These are phyloP conservation scores for Mola mola DNA, from an alignment of 2,113 vertebrate species.

Conservation along the genomic window DNA sequence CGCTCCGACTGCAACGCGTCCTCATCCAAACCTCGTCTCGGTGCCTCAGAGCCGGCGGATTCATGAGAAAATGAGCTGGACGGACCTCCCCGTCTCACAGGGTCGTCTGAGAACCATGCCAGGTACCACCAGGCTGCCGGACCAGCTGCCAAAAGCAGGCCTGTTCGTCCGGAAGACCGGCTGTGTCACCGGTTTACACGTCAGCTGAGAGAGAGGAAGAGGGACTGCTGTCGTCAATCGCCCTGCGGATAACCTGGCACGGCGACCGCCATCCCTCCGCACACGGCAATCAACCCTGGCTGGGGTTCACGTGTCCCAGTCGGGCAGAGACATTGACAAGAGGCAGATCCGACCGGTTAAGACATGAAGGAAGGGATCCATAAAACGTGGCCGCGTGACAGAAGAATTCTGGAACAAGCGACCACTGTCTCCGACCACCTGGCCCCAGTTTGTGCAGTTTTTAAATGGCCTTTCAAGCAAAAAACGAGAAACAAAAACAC, in stretches of 20 bases:
- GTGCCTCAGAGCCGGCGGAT: neutral
- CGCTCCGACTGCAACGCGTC: neutral
- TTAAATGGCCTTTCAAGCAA: too few relatives aligned
- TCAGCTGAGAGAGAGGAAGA: constrained; percentile 17
- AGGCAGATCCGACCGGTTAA: constrained; percentile 6
- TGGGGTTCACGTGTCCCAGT: constrained; percentile 12
- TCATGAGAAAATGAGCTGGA: constrained; percentile 15
- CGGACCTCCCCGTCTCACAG: constrained; percentile 22
- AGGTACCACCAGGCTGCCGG: constrained; percentile 45
- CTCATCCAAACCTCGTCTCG: neutral
- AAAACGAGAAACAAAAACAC: too few relatives aligned
- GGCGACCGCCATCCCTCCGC: neutral
- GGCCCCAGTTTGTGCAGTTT: too few relatives aligned
- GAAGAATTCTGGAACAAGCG: too few relatives aligned
- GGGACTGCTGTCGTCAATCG: constrained; percentile 20
- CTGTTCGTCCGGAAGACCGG: constrained; percentile 5
- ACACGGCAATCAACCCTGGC: constrained; percentile 37
- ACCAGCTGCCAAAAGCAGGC: constrained; percentile 40
- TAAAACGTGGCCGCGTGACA: too few relatives aligned
- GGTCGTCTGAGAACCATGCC: constrained; percentile 4
- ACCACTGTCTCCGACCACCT: too few relatives aligned
- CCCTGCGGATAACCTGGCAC: constrained; percentile 30
- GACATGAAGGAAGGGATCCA: neutral
- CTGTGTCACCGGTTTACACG: constrained; percentile 36
- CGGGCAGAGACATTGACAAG: too few relatives aligned